These are phyloP conservation scores for Drosophila aldrichi DNA, from an alignment of 2,888 invertebrate species.

Conservation along the genomic window DNA sequence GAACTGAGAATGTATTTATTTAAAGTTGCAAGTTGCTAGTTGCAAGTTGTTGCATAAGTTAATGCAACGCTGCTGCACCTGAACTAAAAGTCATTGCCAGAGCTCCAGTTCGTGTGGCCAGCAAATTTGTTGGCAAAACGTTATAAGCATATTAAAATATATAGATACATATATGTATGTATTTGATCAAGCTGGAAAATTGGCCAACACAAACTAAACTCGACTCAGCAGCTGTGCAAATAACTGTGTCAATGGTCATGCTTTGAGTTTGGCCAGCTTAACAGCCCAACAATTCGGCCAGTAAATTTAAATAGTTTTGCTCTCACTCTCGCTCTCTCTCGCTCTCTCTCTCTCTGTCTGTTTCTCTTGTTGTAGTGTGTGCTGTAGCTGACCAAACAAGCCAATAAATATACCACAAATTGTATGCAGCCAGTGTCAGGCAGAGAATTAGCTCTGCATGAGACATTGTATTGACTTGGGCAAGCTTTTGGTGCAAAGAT, in stretches of 20 bases:
- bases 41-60: slow-evolving; percentile 68
- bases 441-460: slow-evolving; percentile 58
- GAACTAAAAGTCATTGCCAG: slow-evolving; percentile 48
- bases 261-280: slow-evolving; percentile 57
- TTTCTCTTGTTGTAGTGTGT: neutral
- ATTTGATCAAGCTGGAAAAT: slow-evolving; percentile 14
- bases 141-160: slow-evolving; percentile 60
- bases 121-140: slow-evolving; percentile 50
- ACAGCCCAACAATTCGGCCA: slow-evolving; percentile 47
- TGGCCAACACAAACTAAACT: slow-evolving; percentile 36
- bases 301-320: slow-evolving; percentile 24
- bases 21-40: slow-evolving; percentile 62
- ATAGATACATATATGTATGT: slow-evolving; percentile 19
- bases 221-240: slow-evolving; percentile 65
- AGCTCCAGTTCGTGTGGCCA: slow-evolving; percentile 22
- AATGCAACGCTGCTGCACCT: slow-evolving; percentile 42
- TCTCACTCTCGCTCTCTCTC: neutral
- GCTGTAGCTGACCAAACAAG: slow-evolving; percentile 69
- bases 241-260: slow-evolving; percentile 69
- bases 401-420: slow-evolving; percentile 81
- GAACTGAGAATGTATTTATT: slow-evolving; percentile 72
- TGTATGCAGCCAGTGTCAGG: slow-evolving; percentile 75
- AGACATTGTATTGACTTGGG: slow-evolving; percentile 66
- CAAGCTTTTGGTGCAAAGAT: slow-evolving; percentile 52
- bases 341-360: slow-evolving; percentile 2